Evolutionary conservation across 2,888 invertebrate genomes (phyloP).

Genomic region (Lepidocyrtinus sp.): DNA sequence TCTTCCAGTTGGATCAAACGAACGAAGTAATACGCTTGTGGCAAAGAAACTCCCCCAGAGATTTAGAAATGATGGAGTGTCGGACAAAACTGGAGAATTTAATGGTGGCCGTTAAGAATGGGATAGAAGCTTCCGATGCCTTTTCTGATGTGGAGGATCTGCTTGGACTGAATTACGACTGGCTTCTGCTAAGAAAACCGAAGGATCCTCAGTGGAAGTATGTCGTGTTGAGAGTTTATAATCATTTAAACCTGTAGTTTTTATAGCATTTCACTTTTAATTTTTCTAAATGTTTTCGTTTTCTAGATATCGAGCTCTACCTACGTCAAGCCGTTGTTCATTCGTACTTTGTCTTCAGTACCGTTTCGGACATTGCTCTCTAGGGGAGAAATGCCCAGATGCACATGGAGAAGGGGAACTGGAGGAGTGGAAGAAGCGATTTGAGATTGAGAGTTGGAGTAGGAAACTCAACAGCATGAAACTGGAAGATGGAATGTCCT

Average conservation of each 20-base stretch:
- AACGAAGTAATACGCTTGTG: slow-evolving; percentile 65
- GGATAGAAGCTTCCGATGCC: slow-evolving; percentile 66
- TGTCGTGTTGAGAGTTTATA: neutral
- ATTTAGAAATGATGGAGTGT: slow-evolving; percentile 68
- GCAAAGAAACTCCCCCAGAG: slow-evolving; percentile 63
- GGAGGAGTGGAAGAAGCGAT: slow-evolving; percentile 80
- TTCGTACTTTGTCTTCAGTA: slow-evolving; percentile 68
- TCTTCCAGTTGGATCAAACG: slow-evolving; percentile 63
- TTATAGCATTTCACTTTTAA: neutral
- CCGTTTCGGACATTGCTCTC: slow-evolving; percentile 77
- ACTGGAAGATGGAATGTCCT: slow-evolving; percentile 56
- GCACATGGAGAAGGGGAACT: slow-evolving; percentile 83
- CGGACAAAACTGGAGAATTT: slow-evolving; percentile 66
- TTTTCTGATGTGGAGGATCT: slow-evolving; percentile 68
- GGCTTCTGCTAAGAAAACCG: slow-evolving; percentile 59
- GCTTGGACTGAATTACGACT: slow-evolving; percentile 63
- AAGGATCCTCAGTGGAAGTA: slow-evolving; percentile 68
- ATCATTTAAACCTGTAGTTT: neutral
- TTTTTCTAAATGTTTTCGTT: neutral
- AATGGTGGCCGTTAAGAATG: slow-evolving; percentile 65
- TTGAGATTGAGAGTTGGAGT: slow-evolving; percentile 57
- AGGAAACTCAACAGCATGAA: slow-evolving; percentile 48
- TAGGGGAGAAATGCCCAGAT: slow-evolving; percentile 82
- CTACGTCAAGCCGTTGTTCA: slow-evolving; percentile 55
- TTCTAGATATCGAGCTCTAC: slow-evolving; percentile 64